These are phyloP conservation scores for Chaenodraco wilsoni DNA, from an alignment of 2,797 vertebrate genomes.

Conservation along the genomic window DNA sequence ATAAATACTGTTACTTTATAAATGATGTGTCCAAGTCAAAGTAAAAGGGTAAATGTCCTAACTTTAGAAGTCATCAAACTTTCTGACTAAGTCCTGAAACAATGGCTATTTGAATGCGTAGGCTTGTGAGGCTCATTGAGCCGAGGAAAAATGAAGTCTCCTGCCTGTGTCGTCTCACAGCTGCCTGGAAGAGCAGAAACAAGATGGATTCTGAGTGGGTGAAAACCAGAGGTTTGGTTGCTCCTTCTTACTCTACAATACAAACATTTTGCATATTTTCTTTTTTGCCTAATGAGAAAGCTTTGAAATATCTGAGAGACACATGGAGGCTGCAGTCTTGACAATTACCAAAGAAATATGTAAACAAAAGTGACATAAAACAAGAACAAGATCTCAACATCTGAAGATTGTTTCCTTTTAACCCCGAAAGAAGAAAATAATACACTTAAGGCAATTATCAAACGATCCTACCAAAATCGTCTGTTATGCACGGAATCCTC, in stretches of 20 bases:
- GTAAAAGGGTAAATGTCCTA: background rate
- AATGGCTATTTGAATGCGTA: constrained; percentile 4
- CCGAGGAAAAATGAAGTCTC: constrained; percentile 15
- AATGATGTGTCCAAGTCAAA: background rate
- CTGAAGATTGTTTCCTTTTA: constrained; percentile 49
- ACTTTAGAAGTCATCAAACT: constrained; percentile 20
- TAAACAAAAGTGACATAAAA: constrained; percentile 53
- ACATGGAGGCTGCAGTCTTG: constrained; percentile 47
- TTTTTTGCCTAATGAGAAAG: constrained; percentile 45
- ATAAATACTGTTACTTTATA: background rate
- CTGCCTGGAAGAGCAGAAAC: constrained; percentile 40
- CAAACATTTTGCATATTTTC: constrained; percentile 30
- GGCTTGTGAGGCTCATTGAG: constrained; percentile 34
- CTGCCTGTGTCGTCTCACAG: constrained; percentile 26
- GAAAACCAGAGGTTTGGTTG: constrained; percentile 51
- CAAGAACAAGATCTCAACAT: constrained; percentile 44
- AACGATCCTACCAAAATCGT: constrained; percentile 39
- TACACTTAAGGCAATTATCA: constrained; percentile 46
- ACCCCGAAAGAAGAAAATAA: constrained; percentile 30
- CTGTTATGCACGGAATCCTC: constrained; percentile 36
- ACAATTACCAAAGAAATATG: constrained; percentile 53
- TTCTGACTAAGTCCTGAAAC: background rate
- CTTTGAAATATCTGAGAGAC: constrained; percentile 53
- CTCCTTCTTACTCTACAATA: constrained; percentile 18
- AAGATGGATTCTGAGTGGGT: constrained; percentile 37